A percentile compares a stretch with the other conserved stretches of the same genome.
These are phyloP conservation scores for Antennarius striatus DNA, from an alignment of 2,113 vertebrate species.

Conservation along the genomic window DNA sequence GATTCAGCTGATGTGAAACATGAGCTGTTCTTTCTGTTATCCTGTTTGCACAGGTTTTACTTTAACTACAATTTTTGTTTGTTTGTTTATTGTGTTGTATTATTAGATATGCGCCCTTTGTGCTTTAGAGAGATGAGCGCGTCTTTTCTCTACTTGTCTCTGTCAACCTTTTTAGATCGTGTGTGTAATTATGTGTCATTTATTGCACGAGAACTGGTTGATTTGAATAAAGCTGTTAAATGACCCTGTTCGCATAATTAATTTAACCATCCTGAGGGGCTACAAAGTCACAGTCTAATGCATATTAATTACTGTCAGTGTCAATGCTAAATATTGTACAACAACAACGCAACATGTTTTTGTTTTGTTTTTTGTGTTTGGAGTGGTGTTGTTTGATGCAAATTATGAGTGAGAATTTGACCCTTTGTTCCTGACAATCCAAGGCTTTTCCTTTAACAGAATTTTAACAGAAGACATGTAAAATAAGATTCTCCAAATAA, in stretches of 20 bases:
- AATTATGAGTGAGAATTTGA: slow-evolving; percentile 30
- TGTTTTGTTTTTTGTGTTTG: slow-evolving; percentile 46
- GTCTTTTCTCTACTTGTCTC: slow-evolving; percentile 68
- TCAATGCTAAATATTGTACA: slow-evolving; percentile 65
- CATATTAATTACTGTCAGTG: slow-evolving; percentile 72
- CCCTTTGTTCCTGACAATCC: slow-evolving; percentile 23
- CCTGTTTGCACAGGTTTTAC: slow-evolving; percentile 41
- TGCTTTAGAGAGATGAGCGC: slow-evolving; percentile 68
- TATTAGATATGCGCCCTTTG: slow-evolving; percentile 55
- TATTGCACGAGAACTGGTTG: slow-evolving; percentile 65
- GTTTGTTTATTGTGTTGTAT: slow-evolving; percentile 28
- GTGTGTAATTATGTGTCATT: slow-evolving; percentile 76
- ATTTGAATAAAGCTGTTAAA: slow-evolving; percentile 77
- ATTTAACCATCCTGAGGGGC: slow-evolving; percentile 73
- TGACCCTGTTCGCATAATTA: slow-evolving; percentile 79
- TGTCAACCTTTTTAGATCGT: slow-evolving; percentile 68
- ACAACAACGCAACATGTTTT: slow-evolving; percentile 65
- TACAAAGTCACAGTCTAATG: slow-evolving; percentile 66
- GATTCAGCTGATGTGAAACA: slow-evolving; percentile 66
- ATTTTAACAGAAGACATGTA: slow-evolving; percentile 3
- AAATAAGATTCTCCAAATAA: slow-evolving; percentile 3
- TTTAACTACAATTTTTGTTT: slow-evolving; percentile 13
- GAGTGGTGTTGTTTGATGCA: slow-evolving; percentile 55
- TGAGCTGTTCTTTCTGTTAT: too few relatives aligned
- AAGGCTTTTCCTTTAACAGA: not conserved